Evolutionary conservation across 1,140 invertebrate genomes (phyloP).

Genomic region (Globodera rostochiensis): DNA sequence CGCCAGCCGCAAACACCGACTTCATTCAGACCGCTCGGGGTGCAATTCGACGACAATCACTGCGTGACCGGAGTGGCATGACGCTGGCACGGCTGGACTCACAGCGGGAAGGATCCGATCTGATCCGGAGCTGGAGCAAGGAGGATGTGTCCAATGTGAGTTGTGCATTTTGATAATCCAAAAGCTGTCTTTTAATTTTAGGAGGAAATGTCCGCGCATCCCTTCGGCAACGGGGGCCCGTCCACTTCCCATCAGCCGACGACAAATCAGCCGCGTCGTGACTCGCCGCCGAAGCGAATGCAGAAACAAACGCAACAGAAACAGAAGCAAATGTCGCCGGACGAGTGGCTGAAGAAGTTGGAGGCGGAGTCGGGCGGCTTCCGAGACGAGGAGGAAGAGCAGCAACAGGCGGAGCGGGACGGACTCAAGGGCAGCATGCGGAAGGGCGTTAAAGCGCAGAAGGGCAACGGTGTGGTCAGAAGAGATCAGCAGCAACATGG

Average conservation of each 20-base stretch:
- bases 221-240: background rate
- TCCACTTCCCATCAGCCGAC: slow-evolving; percentile 7
- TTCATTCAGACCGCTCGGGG: slow-evolving; percentile 49
- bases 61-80: slow-evolving; percentile 57
- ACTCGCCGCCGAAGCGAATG: slow-evolving; percentile 34
- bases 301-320: slow-evolving; percentile 32
- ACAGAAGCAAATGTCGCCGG: slow-evolving; percentile 56
- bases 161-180: background rate
- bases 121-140: slow-evolving; percentile 63
- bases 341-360: slow-evolving; percentile 56
- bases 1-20: slow-evolving; percentile 8
- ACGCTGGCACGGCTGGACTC: slow-evolving; percentile 61
- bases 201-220: background rate
- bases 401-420: slow-evolving; percentile 13
- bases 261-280: slow-evolving; percentile 12
- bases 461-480: slow-evolving; percentile 11
- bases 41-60: slow-evolving; percentile 59
- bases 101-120: slow-evolving; percentile 55
- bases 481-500: slow-evolving; percentile 11
- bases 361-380: slow-evolving; percentile 43
- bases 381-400: slow-evolving; percentile 53
- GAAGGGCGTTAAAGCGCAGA: background rate
- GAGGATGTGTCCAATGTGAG: slow-evolving; percentile 55
- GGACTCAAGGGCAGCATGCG: background rate
- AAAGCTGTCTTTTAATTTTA: background rate